A percentile compares a stretch with the other conserved stretches of the same genome.
phyloP scores from a whole-genome alignment of 2,797 vertebrate genomes.

The Leptodactylus fallax region DNA sequence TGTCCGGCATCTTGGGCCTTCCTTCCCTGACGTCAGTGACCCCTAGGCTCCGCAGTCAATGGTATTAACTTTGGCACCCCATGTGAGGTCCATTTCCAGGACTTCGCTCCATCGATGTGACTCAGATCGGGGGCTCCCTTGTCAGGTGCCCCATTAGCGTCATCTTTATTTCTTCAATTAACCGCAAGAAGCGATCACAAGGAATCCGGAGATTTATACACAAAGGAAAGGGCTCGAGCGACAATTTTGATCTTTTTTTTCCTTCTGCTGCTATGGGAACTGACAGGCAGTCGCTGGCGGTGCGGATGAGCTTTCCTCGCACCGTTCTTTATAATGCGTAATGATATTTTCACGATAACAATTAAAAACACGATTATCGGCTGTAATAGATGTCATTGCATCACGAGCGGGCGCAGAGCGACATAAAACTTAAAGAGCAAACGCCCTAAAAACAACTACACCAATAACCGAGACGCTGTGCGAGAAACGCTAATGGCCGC shows the following conservation, averaged over 20 bases:
- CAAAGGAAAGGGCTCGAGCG: neutral
- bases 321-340: neutral
- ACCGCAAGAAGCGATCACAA: neutral
- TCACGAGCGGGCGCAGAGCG: neutral
- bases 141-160: neutral
- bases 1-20: too few relatives aligned
- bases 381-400: neutral
- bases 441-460: neutral
- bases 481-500: neutral
- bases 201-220: neutral
- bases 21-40: too few relatives aligned
- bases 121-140: neutral
- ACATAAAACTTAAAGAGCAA: neutral
- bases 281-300: neutral
- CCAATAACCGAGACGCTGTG: neutral
- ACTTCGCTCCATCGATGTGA: neutral
- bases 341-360: constrained; percentile 24
- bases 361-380: constrained; percentile 20
- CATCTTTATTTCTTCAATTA: neutral
- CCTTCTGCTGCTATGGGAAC: constrained; percentile 5
- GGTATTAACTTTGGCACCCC: too few relatives aligned
- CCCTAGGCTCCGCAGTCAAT: too few relatives aligned
- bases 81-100: neutral
- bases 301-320: neutral
- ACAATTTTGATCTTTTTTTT: neutral